Base-by-base conservation (phyloP, 2,888 invertebrate genomes). In the Leptopilina drosophilae region DNA sequence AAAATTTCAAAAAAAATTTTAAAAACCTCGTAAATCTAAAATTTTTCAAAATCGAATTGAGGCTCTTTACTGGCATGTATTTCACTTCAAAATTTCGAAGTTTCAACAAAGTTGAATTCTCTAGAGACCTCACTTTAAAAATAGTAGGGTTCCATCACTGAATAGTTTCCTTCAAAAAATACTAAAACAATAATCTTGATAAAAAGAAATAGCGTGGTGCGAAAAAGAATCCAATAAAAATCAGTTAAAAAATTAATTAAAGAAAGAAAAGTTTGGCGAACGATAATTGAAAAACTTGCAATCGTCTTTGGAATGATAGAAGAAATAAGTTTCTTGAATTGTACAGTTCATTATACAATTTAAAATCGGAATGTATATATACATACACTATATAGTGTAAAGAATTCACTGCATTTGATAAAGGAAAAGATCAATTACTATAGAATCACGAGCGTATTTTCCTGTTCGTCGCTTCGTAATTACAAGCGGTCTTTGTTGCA, bases 391-490 rank as follows among this genome's bases (percentile, higher is more conserved):
- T 5, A 20, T 5, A 2, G 5, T 67, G 20, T 6, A 53, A 53
- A 26, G 14, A 26, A 69, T 69, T 53, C 14, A 4, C 53, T 0
- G 69, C 33, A 9, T 73, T 73, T 56, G 40, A 9, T 33, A 56
- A 73, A 73, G 56, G n/a, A 56, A 33, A 56, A 56, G 56, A 73
- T 73, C 56, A 73, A 56, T 56, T 73, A 56, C 56, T 33, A 56
- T 56, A 73, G 53, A 73, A 73, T 73, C 56, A 33, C 33, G 53
- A 73, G 53, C 56, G 33, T 73, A 56, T 56, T 73, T 56, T 56
- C 40, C 56, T 40, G 73, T 73, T 56, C 56, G 33, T 73, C 73
- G 56, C 73, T 73, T 73, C 56, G 73, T 56, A 73, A 73, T 56
- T 56, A n/a, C 33, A 56, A 26, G 26, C 33, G 26, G 33, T 56